A percentile compares a stretch with the other conserved stretches of the same genome.
Conservation (phyloP, 1,140 invertebrate species). For the Coenobita brevimanus region DNA sequence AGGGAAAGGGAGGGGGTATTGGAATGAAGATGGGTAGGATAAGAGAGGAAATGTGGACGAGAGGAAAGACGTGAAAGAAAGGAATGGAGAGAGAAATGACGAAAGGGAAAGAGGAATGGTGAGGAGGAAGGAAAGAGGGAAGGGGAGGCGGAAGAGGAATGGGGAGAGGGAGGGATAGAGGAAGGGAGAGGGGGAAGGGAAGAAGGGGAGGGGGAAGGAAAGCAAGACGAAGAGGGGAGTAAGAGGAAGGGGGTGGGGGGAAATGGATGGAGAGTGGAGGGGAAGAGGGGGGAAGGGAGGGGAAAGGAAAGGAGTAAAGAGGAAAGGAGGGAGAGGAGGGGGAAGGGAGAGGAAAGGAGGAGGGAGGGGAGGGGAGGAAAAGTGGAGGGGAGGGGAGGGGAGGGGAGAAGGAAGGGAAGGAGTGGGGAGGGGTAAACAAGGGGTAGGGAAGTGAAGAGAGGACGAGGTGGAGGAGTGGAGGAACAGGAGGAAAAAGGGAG, state of each 20-base stretch:
- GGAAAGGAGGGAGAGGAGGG: neutral
- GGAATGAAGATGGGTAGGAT: neutral
- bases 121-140: neutral
- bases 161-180: neutral
- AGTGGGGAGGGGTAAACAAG: neutral
- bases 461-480: no score
- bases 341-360: neutral
- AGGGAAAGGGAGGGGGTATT: neutral
- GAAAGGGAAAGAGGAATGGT: neutral
- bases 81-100: neutral
- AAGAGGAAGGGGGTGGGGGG: neutral
- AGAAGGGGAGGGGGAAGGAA: neutral
- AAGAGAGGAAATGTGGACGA: neutral
- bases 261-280: neutral
- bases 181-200: neutral
- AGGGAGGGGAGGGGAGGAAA: neutral
- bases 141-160: neutral
- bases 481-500: no score
- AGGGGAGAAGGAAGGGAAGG: neutral
- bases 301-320: neutral
- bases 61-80: neutral
- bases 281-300: neutral
- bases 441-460: neutral
- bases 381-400: neutral
- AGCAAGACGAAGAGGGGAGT: neutral